These are phyloP conservation scores for Sanderia malayensis DNA, from an alignment of 30 jellyfish, hydroid and myxozoan genomes.

Conservation along the genomic window DNA sequence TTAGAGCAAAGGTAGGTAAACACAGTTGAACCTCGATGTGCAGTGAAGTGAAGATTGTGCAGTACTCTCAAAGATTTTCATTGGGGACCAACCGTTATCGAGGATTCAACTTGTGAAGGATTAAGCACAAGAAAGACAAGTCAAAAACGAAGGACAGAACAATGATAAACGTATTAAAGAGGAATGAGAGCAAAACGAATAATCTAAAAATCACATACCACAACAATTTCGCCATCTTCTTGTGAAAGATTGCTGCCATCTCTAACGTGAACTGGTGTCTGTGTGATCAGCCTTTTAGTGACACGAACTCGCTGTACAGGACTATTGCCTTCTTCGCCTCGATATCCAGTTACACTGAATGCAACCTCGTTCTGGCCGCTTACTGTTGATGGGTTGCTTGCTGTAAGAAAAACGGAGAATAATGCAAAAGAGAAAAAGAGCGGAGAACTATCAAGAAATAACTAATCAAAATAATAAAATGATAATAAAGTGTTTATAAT, in stretches of 20 bases:
- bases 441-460: too few species aligned
- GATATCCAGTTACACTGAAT: conserved; percentile 34
- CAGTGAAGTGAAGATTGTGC: neutral
- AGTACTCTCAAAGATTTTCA: neutral
- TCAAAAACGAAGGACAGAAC: neutral
- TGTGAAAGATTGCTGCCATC: conserved; percentile 9
- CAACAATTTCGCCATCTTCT: conserved; percentile 44
- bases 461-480: too few species aligned
- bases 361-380: conserved; percentile 49
- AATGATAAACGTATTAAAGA: too few species aligned
- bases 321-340: conserved; percentile 40
- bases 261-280: conserved; percentile 1
- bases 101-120: neutral
- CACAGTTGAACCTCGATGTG: neutral
- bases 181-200: too few species aligned
- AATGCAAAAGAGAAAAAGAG: too few species aligned
- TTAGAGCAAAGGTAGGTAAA: neutral
- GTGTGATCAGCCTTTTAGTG: conserved; percentile 8
- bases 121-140: neutral
- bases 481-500: too few species aligned
- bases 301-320: conserved; percentile 46
- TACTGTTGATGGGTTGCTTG: conserved; percentile 46
- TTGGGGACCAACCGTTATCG: neutral
- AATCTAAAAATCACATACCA: conserved; percentile 16
- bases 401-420: too few species aligned